Evolutionary conservation across 2,888 invertebrate genomes (phyloP).

Genomic region (Drosophila antonietae): DNA sequence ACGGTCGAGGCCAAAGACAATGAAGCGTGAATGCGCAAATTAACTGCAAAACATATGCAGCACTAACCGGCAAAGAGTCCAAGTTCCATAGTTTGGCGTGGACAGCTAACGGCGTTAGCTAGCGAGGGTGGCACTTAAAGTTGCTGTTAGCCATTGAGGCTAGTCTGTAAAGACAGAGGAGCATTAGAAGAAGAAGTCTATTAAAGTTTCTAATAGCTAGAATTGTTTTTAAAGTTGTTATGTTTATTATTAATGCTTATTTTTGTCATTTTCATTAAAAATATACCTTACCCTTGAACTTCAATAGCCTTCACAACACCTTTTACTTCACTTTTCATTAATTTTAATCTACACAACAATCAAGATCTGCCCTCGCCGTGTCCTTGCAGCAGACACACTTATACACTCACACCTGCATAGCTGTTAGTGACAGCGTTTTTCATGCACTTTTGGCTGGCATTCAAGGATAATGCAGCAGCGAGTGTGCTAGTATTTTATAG

Average conservation of each 20-base stretch:
- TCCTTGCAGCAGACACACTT: constrained; percentile 16
- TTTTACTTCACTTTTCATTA: neutral
- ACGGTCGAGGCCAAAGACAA: constrained; percentile 24
- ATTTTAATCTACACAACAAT: neutral
- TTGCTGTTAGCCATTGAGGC: neutral
- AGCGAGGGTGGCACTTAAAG: neutral
- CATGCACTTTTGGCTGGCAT: constrained; percentile 53
- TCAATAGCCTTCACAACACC: neutral
- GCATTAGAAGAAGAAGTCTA: too few relatives aligned
- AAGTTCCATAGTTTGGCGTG: neutral
- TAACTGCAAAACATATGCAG: constrained; percentile 37
- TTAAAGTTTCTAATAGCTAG: too few relatives aligned
- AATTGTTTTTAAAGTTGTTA: neutral
- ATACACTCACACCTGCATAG: constrained; percentile 1
- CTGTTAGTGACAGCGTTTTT: constrained; percentile 38
- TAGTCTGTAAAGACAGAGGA: too few relatives aligned
- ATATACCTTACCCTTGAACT: neutral
- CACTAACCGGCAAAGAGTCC: neutral
- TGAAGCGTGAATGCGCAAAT: constrained; percentile 51
- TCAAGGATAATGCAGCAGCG: constrained; percentile 53
- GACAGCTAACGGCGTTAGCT: constrained; percentile 2
- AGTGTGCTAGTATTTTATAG: constrained; percentile 41
- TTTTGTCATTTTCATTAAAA: too few relatives aligned
- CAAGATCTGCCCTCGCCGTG: neutral
- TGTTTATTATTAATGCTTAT: too few relatives aligned